A percentile compares a stretch with the other conserved stretches of the same genome.
Evolutionary conservation across 2,113 vertebrate species (phyloP).

Genomic region (Cryptomyrus ogoouensis): DNA sequence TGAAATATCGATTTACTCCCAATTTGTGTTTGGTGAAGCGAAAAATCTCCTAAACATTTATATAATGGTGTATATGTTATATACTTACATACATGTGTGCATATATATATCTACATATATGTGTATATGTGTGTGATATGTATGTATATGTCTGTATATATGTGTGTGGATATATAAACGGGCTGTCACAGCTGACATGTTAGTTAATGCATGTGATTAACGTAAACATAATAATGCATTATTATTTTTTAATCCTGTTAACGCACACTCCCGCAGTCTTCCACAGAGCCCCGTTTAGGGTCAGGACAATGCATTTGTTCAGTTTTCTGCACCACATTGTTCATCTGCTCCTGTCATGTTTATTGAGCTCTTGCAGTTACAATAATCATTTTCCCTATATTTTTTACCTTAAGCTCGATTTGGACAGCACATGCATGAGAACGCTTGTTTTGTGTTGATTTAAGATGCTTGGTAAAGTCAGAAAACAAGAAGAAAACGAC

Average conservation of each 20-base stretch:
- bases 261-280: not conserved
- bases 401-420: not conserved
- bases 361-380: not conserved
- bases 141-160: too few species aligned
- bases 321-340: not conserved
- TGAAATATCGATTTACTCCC: constrained; percentile 48
- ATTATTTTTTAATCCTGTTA: not conserved
- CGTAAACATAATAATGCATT: not conserved
- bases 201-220: not conserved
- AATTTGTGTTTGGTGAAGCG: constrained; percentile 7
- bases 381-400: too few species aligned
- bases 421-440: not conserved
- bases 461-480: not conserved
- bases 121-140: not conserved
- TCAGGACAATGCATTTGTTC: not conserved
- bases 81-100: not conserved
- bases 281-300: not conserved
- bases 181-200: not conserved
- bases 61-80: not conserved
- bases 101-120: not conserved
- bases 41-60: not conserved
- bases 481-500: not conserved
- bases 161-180: not conserved
- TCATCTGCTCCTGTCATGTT: not conserved
- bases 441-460: not conserved